Percentiles rank a stretch among this genome's conserved stretches.
phyloP scores from a whole-genome alignment of 2,797 vertebrate species.

The Tapera naevia region DNA sequence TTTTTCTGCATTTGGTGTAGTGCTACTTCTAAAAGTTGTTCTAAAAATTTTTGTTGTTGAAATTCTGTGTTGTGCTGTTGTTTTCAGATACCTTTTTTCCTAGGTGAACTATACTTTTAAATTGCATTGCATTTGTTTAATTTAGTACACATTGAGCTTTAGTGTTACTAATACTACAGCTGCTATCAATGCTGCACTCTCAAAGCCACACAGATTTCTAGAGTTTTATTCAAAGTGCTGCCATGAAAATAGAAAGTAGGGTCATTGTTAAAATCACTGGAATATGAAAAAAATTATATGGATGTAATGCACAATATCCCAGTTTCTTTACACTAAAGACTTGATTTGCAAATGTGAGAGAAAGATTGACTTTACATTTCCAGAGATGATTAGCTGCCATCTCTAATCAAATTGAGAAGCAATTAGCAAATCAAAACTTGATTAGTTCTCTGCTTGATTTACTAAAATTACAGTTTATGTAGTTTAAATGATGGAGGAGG shows the following conservation, averaged over 20 bases:
- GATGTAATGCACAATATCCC: conserved; percentile 34
- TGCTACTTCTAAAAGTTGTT: not conserved
- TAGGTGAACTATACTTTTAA: conserved; percentile 17
- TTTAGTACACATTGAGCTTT: conserved; percentile 20
- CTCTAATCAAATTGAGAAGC: conserved; percentile 86
- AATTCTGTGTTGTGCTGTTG: not conserved
- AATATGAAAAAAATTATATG: conserved; percentile 23
- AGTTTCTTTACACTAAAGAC: conserved; percentile 59
- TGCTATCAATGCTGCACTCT: not conserved
- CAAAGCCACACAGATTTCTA: not conserved
- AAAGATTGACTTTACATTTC: conserved; percentile 82
- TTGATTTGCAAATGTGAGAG: conserved; percentile 78
- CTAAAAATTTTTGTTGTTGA: not conserved
- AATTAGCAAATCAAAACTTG: conserved; percentile 87
- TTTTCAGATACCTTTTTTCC: not conserved
- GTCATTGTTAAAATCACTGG: conserved; percentile 49
- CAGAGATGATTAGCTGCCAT: conserved; percentile 83
- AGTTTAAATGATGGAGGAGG: conserved; percentile 83
- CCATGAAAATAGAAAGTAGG: conserved; percentile 6
- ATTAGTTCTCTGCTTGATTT: conserved; percentile 85
- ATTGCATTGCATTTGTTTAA: conserved; percentile 63
- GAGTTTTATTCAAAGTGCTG: conserved; percentile 22
- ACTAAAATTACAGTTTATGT: conserved; percentile 84
- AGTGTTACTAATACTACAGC: not conserved
- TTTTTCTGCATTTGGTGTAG: rapidly evolving